Evolutionary conservation across 2,113 vertebrate species (phyloP), one percentile per base, ranked within the genome.

Genomic region (Peromyscus leucopus): DNA sequence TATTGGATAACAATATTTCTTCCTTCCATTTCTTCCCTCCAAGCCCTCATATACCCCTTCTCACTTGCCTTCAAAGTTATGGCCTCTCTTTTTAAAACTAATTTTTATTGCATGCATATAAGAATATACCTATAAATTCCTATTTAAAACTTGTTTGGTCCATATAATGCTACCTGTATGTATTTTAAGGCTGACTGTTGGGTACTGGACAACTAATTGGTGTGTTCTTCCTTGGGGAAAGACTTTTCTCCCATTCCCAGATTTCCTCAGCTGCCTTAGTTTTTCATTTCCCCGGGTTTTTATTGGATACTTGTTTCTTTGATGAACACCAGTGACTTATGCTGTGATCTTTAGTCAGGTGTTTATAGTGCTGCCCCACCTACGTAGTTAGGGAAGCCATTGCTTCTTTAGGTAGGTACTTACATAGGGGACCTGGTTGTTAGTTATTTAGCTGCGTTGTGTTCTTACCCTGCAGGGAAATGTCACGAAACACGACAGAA

Each of bases 331-430:
- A 74, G 93, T 65, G 7, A 78, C 87, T 94, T 93, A 36, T 93
- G 36, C 42, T 79, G 1, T 55, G 63, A 67, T 94, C 63, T 91
- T 80, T 95, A 94, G 90, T 96, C 61, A 95, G 82, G 84, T 97
- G 83, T 94, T 39, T 33, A 67, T 7, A 76, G 63, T 74, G 51
- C 90, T 95, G 71, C 26, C 75, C n/a, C 84, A 33, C 11, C 72
- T 95, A 28, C 7, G 76, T 28, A 9, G 71, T 61, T 69, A 78
- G 82, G 42, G 42, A 96, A 75, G 76, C 91, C 95, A 97, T 97
- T 95, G 93, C 80, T 97, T 67, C 96, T 94, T 96, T 97, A 87
- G 95, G 46, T 67, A 84, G 69, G 63, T 95, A 79, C 78, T 97
- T 96, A 87, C 33, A 86, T 39, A 94, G 69, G 63, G 97, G 95